Conservation (phyloP, 2,797 vertebrate species). For the Galaxias olidus region DNA sequence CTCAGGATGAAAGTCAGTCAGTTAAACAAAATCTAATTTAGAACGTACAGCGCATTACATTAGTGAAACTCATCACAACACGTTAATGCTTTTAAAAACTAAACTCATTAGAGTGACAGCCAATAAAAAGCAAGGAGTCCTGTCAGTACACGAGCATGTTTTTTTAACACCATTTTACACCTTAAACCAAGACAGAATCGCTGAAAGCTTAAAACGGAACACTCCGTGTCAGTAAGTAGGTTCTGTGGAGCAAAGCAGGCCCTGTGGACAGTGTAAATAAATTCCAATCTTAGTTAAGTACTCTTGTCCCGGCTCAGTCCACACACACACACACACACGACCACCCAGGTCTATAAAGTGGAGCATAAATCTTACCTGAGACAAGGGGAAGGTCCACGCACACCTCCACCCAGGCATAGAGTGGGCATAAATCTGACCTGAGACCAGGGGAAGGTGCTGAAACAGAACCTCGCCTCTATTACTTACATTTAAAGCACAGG, state of each 20-base stretch:
- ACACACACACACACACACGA: neutral
- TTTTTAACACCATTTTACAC: too few species aligned
- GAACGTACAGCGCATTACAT: too few species aligned
- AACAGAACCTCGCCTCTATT: slow-evolving; percentile 26
- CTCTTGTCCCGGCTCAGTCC: slow-evolving; percentile 31
- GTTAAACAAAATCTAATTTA: too few species aligned
- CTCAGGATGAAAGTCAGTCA: too few species aligned
- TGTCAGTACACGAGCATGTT: too few species aligned
- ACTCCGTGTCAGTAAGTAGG: too few species aligned
- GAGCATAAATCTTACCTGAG: slow-evolving; percentile 61
- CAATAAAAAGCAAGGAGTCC: too few species aligned
- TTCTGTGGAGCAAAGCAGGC: neutral
- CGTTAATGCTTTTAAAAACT: too few species aligned
- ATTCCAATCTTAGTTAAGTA: slow-evolving; percentile 46
- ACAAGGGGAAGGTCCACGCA: slow-evolving; percentile 16
- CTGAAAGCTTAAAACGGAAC: too few species aligned
- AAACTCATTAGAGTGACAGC: too few species aligned
- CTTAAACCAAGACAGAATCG: too few species aligned
- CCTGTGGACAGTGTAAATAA: slow-evolving; percentile 46
- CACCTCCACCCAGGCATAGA: slow-evolving; percentile 45
- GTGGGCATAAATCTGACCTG: slow-evolving; percentile 59
- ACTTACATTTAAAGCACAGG: slow-evolving; percentile 34
- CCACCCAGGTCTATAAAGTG: slow-evolving; percentile 39
- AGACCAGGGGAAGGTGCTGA: slow-evolving; percentile 21
- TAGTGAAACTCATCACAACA: too few species aligned